Evolutionary conservation across 2,797 vertebrate species (phyloP).

Genomic region (Helicolenus hilgendorfi): DNA sequence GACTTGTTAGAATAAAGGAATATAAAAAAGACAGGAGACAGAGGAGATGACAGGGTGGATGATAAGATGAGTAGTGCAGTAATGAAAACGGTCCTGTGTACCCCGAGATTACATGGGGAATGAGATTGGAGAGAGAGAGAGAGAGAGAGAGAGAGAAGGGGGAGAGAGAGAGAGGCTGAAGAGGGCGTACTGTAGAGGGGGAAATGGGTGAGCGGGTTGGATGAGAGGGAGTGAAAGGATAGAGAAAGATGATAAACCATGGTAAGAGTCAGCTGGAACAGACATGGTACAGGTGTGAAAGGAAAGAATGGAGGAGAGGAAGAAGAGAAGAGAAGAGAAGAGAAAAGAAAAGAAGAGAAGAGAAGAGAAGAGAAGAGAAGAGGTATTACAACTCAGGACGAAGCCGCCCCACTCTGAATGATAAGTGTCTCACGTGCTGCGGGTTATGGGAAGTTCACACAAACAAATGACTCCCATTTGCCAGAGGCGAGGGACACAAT

Average conservation of each 20-base stretch:
- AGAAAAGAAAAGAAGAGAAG: conserved; percentile 36
- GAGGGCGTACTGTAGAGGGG: conserved; percentile 7
- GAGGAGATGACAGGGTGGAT: conserved; percentile 80
- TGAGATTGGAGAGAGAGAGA: conserved; percentile 67
- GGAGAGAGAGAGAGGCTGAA: neutral
- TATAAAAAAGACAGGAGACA: conserved; percentile 79
- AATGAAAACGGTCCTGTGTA: conserved; percentile 83
- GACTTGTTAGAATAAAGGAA: conserved; percentile 90
- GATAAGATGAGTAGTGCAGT: conserved; percentile 80
- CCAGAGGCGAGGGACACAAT: conserved; percentile 91
- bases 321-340: conserved; percentile 40
- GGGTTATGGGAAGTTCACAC: conserved; percentile 92
- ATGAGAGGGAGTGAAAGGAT: conserved; percentile 28
- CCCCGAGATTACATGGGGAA: conserved; percentile 80
- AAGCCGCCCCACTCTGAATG: conserved; percentile 87
- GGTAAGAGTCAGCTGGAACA: conserved; percentile 57
- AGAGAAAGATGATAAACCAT: conserved; percentile 70
- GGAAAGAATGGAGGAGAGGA: neutral
- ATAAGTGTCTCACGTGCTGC: conserved; percentile 90
- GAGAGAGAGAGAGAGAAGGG: neutral
- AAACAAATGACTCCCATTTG: conserved; percentile 93
- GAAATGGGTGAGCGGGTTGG: conserved; percentile 33
- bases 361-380: conserved; percentile 61
- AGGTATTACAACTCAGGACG: conserved; percentile 82
- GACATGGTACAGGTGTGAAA: conserved; percentile 17